Evolutionary conservation across 2,113 vertebrate genomes (phyloP).

Genomic region (Podiceps cristatus): DNA sequence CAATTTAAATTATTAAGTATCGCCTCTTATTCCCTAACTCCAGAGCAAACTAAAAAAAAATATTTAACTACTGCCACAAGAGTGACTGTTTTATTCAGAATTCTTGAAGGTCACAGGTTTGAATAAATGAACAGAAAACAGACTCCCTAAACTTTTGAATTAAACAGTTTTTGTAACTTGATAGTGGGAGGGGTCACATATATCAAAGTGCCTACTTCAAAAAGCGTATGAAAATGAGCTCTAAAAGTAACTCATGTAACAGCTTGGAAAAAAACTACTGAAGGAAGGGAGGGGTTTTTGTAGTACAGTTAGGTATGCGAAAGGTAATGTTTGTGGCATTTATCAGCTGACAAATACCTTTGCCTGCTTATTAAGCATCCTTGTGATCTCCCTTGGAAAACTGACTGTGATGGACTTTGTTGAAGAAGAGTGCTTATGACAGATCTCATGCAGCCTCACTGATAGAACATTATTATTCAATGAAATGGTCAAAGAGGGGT

Average conservation of each 20-base stretch:
- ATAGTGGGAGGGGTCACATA: background rate
- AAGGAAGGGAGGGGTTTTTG: background rate
- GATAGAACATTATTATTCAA: background rate
- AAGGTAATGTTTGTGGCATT: background rate
- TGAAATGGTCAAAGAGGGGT: background rate
- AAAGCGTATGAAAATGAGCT: background rate
- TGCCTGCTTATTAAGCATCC: background rate
- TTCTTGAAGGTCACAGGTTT: conserved; percentile 20
- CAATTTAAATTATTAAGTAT: conserved; percentile 32
- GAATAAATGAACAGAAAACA: conserved; percentile 16
- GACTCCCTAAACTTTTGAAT: background rate
- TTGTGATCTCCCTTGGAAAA: conserved; percentile 6
- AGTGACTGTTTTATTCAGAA: conserved; percentile 21
- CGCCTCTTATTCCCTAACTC: background rate
- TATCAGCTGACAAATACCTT: background rate
- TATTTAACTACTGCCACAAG: background rate
- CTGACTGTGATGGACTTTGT: background rate
- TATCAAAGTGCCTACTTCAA: background rate
- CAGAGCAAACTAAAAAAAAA: background rate
- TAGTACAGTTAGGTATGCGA: background rate
- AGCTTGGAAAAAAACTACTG: background rate
- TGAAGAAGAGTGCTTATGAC: background rate
- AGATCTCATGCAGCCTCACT: background rate
- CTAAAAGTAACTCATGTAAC: background rate
- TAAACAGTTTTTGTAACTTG: conserved; percentile 1